phyloP scores from a whole-genome alignment of 2,113 vertebrate genomes.

The Microcebus griseorufus region DNA sequence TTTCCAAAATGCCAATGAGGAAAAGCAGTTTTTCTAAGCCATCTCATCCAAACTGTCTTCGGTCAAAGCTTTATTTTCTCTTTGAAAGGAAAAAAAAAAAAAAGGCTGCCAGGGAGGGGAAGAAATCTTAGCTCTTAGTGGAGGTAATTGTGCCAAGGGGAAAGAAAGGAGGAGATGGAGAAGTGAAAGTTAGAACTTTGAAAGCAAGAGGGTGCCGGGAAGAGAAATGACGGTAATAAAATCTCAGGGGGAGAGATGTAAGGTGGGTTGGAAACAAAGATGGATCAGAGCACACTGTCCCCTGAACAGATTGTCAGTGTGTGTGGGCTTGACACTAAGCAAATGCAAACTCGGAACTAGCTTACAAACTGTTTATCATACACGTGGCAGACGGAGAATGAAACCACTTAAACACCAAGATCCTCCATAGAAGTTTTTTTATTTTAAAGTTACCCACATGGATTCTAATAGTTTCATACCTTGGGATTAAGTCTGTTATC shows the following conservation, averaged over 20 bases:
- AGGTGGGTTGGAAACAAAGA: background rate
- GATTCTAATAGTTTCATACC: background rate
- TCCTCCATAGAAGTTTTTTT: background rate
- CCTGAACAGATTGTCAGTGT: background rate
- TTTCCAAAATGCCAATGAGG: slow-evolving; percentile 70
- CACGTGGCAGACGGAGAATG: background rate
- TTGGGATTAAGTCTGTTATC: too few relatives aligned
- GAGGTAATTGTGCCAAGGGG: background rate
- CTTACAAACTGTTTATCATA: background rate
- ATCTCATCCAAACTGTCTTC: slow-evolving; percentile 65
- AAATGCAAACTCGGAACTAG: background rate
- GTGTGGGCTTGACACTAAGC: background rate
- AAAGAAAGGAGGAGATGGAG: background rate
- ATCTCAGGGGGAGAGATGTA: fast-evolving
- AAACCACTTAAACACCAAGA: background rate
- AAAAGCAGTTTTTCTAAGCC: slow-evolving; percentile 67
- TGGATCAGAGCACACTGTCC: fast-evolving
- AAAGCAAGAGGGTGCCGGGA: background rate
- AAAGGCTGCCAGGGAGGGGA: background rate
- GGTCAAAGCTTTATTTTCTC: slow-evolving; percentile 53
- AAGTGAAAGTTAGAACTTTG: background rate
- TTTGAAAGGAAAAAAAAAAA: background rate
- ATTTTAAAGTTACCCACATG: background rate
- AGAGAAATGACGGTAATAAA: background rate
- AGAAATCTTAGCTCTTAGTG: slow-evolving; percentile 38